Conservation (phyloP, 2,797 vertebrate genomes). For the Hyperoplus immaculatus region DNA sequence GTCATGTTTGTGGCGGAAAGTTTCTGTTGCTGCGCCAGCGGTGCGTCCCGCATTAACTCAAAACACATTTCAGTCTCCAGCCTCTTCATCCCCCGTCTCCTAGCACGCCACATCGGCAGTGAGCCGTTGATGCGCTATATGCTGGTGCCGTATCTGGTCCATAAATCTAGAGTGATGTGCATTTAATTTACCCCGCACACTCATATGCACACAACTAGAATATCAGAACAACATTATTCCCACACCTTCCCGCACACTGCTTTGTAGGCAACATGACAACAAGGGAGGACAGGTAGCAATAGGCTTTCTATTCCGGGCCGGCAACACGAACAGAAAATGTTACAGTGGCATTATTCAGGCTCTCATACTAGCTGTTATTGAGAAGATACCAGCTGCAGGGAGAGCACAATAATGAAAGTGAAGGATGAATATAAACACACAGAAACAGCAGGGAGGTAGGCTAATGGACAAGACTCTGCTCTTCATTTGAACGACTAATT, state of each 20-base stretch:
- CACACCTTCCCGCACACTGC: constrained; percentile 15
- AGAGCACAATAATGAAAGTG: constrained; percentile 22
- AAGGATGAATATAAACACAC: constrained; percentile 44
- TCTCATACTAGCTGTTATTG: constrained; percentile 33
- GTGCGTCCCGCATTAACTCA: constrained; percentile 67
- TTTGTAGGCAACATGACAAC: constrained; percentile 27
- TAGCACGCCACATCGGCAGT: constrained; percentile 21
- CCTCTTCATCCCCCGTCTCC: constrained; percentile 36
- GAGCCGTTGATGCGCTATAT: constrained; percentile 39
- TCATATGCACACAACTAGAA: constrained; percentile 40
- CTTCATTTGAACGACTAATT: constrained; percentile 42
- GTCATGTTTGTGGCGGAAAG: constrained; percentile 39
- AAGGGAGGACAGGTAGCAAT: background rate
- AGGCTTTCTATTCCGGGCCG: constrained; percentile 17
- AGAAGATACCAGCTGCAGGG: constrained; percentile 25
- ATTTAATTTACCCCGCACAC: constrained; percentile 59
- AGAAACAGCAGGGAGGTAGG: constrained; percentile 28
- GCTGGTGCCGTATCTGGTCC: constrained; percentile 43
- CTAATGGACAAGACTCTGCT: constrained; percentile 27
- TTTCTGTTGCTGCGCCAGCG: constrained; percentile 46
- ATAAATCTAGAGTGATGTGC: constrained; percentile 70
- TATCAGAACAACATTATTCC: constrained; percentile 50
- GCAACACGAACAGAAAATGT: constrained; percentile 27
- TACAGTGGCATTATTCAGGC: constrained; percentile 9
- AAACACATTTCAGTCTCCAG: constrained; percentile 58